Evolutionary conservation across 2,113 vertebrate genomes (phyloP), one percentile per base, ranked within the genome.

Genomic region (Cairina moschata): DNA sequence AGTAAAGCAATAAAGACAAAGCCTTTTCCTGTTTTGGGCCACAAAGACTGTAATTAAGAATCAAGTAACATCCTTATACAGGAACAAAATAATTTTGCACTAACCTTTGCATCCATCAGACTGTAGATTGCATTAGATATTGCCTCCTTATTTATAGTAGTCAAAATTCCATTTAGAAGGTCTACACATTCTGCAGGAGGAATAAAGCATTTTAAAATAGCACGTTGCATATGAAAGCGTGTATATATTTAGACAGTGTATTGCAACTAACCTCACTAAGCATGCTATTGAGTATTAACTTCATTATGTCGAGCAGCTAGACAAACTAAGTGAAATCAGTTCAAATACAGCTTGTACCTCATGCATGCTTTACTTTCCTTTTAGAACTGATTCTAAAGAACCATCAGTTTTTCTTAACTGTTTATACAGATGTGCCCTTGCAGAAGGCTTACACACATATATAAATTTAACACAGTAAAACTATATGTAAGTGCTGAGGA

Each of bases 91-190:
- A 78, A 22, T 44, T 75, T 78, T 65, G 17, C 38, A 93, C 96
- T 91, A 62, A 97, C 97, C 95, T 97, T 97, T 72, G 91, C 83
- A 87, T 96, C 91, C 88, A 93, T 82, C 85, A 97, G 26, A 36
- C 26, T 89, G 87, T 97, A 97, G 60, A 96, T 68, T 75, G 96
- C 94, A 54, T 88, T 71, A 20, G 96, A 91, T 86, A 97, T 94
- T 34, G 10, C 71, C 58, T 96, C 96, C 50, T 96, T 96, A n/a
- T 81, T 90, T 91, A 93, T 83, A 40, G 6, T 17, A 17, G 63
- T 23, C n/a, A 97, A 68, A 94, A 97, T 86, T 90, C 85, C 89
- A 28, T 59, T 46, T 76, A 97, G 93, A 62, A 95, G 72, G 4
- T 55, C 67, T 56, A 32, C 52, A 66, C 96, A 97, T 83, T 97